These are phyloP conservation scores for Nymphalis urticae DNA, from an alignment of 2,888 invertebrate genomes.

Conservation along the genomic window DNA sequence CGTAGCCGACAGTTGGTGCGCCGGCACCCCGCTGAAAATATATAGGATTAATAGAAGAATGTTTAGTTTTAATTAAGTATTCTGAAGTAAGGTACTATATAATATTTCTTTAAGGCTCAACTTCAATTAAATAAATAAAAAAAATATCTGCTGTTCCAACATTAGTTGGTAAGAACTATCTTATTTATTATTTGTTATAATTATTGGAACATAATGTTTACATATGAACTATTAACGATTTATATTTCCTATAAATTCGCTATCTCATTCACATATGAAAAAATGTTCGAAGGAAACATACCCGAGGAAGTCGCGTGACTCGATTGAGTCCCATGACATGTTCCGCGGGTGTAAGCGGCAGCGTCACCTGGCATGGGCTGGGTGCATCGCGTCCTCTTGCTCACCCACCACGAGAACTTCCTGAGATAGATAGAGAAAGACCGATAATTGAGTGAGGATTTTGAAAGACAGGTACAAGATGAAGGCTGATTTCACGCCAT, in stretches of 20 bases:
- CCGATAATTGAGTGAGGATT: background rate
- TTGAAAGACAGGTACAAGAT: too few species aligned
- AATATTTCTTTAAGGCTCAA: background rate
- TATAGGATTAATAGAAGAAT: too few species aligned
- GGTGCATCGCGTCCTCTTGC: constrained; percentile 67
- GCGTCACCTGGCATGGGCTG: constrained; percentile 70
- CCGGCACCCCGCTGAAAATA: constrained; percentile 85
- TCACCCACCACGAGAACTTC: constrained; percentile 54
- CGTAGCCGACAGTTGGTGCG: constrained; percentile 92
- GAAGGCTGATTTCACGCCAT: too few species aligned
- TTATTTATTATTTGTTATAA: too few species aligned
- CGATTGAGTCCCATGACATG: constrained; percentile 94
- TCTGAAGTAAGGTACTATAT: too few species aligned
- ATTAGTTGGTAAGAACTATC: too few species aligned
- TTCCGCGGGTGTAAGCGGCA: constrained; percentile 77
- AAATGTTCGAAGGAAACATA: constrained; percentile 50
- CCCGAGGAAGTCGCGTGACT: constrained; percentile 91
- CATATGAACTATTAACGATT: background rate
- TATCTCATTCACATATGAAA: background rate
- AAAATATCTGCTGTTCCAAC: too few species aligned
- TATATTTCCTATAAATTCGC: background rate
- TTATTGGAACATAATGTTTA: too few species aligned
- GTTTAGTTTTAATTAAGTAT: too few species aligned
- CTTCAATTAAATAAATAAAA: background rate
- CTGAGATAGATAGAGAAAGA: constrained; percentile 8